These are phyloP conservation scores for Geotrypetes seraphini DNA, from an alignment of 2,797 vertebrate genomes.

Conservation along the genomic window DNA sequence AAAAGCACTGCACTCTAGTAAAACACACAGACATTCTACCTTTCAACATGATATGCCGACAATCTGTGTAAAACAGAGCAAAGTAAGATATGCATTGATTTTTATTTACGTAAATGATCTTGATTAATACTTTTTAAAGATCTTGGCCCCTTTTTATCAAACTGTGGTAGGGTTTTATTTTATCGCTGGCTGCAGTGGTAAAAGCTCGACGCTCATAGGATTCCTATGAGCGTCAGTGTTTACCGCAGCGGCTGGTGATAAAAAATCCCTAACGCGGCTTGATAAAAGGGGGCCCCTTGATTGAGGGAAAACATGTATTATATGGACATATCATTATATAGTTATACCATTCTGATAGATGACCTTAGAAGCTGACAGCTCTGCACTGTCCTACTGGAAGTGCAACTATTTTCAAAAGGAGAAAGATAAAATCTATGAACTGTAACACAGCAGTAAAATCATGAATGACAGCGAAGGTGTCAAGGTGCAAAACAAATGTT, in stretches of 20 bases:
- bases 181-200: too few relatives aligned
- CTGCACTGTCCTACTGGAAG: background rate
- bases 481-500: constrained; percentile 31
- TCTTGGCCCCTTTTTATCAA: too few relatives aligned
- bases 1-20: constrained; percentile 22
- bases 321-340: constrained; percentile 4
- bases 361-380: constrained; percentile 1
- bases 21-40: constrained; percentile 28
- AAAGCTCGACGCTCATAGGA: too few relatives aligned
- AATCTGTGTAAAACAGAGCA: too few relatives aligned
- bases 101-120: too few relatives aligned
- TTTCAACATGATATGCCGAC: constrained; percentile 32
- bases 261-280: too few relatives aligned
- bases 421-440: constrained; percentile 12
- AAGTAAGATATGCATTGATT: too few relatives aligned
- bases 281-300: too few relatives aligned
- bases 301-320: constrained; percentile 4
- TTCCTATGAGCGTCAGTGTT: too few relatives aligned
- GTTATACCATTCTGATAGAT: background rate
- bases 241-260: too few relatives aligned
- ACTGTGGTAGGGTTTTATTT: too few relatives aligned
- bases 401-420: constrained; percentile 3
- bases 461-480: constrained; percentile 36
- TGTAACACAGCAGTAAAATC: constrained; percentile 30
- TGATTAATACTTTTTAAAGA: too few relatives aligned